phyloP scores from a whole-genome alignment of 2,113 vertebrate genomes.

The Chaenocephalus aceratus region DNA sequence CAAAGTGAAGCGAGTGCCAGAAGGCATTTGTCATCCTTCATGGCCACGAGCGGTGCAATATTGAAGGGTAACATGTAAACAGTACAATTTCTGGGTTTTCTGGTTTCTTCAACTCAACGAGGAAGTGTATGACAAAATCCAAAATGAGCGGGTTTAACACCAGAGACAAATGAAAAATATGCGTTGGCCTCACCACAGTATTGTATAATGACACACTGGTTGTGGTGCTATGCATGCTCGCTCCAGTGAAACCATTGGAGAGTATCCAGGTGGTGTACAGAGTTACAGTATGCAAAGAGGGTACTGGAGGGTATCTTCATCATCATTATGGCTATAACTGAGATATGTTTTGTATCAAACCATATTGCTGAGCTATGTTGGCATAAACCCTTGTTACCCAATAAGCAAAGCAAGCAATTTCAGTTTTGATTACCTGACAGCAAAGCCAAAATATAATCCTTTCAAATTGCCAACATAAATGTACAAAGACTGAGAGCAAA shows the following conservation, averaged over 20 bases:
- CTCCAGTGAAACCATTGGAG: conserved; percentile 70
- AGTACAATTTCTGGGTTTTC: conserved; percentile 85
- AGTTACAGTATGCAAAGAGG: conserved; percentile 51
- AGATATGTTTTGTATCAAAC: conserved; percentile 23
- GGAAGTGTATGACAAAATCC: conserved; percentile 82
- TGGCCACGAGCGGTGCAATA: conserved; percentile 72
- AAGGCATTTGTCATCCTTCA: conserved; percentile 80
- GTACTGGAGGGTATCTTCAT: conserved; percentile 43
- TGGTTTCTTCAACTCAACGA: conserved; percentile 82
- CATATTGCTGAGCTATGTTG: not conserved
- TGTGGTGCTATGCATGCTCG: conserved; percentile 65
- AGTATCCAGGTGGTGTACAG: conserved; percentile 66
- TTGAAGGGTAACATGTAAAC: conserved; percentile 86
- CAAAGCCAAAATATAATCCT: conserved; percentile 43
- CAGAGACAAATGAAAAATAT: conserved; percentile 84
- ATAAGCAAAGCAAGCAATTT: conserved; percentile 51
- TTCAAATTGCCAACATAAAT: conserved; percentile 35
- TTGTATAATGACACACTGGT: conserved; percentile 84
- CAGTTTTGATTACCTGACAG: conserved; percentile 52
- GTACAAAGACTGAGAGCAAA: conserved; percentile 1
- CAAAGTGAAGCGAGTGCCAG: conserved; percentile 75
- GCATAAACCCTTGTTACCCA: conserved; percentile 43
- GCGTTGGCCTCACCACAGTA: conserved; percentile 80
- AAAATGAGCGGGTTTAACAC: conserved; percentile 85
- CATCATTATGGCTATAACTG: conserved; percentile 24